Base-by-base conservation (phyloP, 2,113 vertebrate genomes). In the Peucedramus taeniatus region DNA sequence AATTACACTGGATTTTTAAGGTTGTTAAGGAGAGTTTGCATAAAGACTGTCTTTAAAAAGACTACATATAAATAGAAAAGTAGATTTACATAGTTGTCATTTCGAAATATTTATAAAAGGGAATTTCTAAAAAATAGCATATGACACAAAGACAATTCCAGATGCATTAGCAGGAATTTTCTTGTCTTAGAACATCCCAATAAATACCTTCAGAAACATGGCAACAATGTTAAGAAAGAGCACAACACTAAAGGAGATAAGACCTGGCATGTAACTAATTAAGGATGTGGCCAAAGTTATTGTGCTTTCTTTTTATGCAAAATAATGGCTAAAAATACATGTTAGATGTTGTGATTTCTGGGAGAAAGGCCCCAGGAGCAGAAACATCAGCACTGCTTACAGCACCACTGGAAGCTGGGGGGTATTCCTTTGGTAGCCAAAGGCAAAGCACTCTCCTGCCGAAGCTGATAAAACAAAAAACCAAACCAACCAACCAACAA, bases 81-180 rank as follows among this genome's bases (percentile, higher is more conserved):
- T 88, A 50, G 66, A 89, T 90, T 95, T 89, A 93, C 74, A 85
- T 33, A 59, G 76, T 26, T 66, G 89, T 71, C 60, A 64, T 60
- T 71, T 91, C 83, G 61, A 95, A 96, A 89, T 51, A 79, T 93
- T 81, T 89, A 74, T 90, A 69, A 87, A 94, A 92, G 72, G 5
- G 22, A 50, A 9, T 24, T 89, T 37, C 56, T 61, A 26, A 81
- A 83, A 16, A 39, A 57, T 65, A 65, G n/a, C 3, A 6, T 30
- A 23, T 17, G 15, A 18, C 61, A 76, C 13, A 60, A 59, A 89
- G 60, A 63, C 17, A 81, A 94, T 51, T 50, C n/a, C 54, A 63
- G 68, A 72, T 68, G 31, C 27, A 65, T 40, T 53, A 37, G 83
- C 26, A 90, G 70, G 28, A 81, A 82, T 40, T 83, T 35, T 65